Evolutionary conservation across 2,113 vertebrate species (phyloP), one percentile per base, ranked within the genome.

Genomic region (Mormoops blainvillei): DNA sequence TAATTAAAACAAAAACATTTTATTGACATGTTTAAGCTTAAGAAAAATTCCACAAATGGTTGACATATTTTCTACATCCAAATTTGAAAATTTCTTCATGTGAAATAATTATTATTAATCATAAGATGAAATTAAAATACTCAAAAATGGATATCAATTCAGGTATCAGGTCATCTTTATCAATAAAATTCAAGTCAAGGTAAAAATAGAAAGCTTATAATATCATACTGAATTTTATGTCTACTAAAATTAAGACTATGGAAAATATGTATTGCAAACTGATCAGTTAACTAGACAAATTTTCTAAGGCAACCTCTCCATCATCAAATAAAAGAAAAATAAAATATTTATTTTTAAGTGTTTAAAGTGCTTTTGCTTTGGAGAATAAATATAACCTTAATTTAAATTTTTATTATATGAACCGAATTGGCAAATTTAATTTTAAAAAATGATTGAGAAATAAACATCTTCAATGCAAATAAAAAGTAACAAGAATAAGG

Each of bases 131-230:
- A 63, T 54, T 19, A 48, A 76, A 94, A 95, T 48, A 28, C 16
- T 87, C 50, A 76, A 90, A 86, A 91, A 80, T 77, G 2, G 18
- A 19, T 74, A 58, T 74, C 31, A 50, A 54, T 50, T 92, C 26
- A 94, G 4, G 19, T 83, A 52, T 45, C n/a, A 88, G 41, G 33
- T n/a, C 50, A 19, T 48, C 5, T 91, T 93, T 78, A 74, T 68
- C 84, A 78, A 70, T 26, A 89, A 86, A 97, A 94, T 70, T 91
- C 8, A 91, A 83, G 31, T 67, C 65, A 96, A 61, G 13, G 4
- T 91, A 76, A 85, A 96, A 92, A 76, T 28, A n/a, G 14, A 88
- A 28, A 87, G 6, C 3, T 58, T 58, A n/a, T 43, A n/a, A 54
- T 36, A 77, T 58, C 5, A 65, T 36, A 54, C 7, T 76, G 61